A percentile compares a stretch with the other conserved stretches of the same genome.
phyloP scores from a whole-genome alignment of 2,797 vertebrate species.

The Alauda arvensis region DNA sequence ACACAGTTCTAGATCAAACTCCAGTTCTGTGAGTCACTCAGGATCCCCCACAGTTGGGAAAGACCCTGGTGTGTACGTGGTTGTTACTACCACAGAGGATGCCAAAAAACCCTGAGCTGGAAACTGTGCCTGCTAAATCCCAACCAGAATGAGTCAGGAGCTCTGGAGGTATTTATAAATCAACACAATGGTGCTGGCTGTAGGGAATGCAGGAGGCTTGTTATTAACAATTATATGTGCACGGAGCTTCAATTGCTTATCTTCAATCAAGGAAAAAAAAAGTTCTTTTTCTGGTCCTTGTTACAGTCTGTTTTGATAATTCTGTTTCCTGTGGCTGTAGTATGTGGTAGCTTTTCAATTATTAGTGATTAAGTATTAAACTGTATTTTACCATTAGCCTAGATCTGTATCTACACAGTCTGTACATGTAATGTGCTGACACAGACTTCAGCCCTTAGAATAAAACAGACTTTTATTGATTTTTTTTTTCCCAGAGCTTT shows the following conservation, averaged over 20 bases:
- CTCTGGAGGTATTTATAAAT: background rate
- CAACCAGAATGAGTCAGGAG: background rate
- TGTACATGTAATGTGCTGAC: background rate
- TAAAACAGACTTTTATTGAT: background rate
- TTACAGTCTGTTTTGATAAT: background rate
- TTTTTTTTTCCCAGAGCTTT: background rate
- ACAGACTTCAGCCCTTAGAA: background rate
- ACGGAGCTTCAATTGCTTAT: background rate
- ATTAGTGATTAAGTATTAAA: slow-evolving; percentile 37
- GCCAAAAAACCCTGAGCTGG: background rate
- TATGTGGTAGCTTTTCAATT: slow-evolving; percentile 37
- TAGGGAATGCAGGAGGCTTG: background rate
- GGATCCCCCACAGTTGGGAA: slow-evolving; percentile 43
- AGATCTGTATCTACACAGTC: background rate
- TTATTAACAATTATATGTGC: background rate
- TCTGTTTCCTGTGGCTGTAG: background rate
- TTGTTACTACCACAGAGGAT: slow-evolving; percentile 7
- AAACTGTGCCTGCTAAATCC: background rate
- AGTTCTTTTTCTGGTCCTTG: background rate
- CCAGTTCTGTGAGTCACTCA: slow-evolving; percentile 11
- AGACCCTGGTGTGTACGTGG: background rate
- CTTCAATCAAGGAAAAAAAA: background rate
- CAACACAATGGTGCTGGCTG: background rate
- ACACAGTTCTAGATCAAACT: slow-evolving; percentile 43
- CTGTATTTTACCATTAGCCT: background rate